Conservation (phyloP, 2,888 invertebrate genomes). For the Mythimna loreyi region DNA sequence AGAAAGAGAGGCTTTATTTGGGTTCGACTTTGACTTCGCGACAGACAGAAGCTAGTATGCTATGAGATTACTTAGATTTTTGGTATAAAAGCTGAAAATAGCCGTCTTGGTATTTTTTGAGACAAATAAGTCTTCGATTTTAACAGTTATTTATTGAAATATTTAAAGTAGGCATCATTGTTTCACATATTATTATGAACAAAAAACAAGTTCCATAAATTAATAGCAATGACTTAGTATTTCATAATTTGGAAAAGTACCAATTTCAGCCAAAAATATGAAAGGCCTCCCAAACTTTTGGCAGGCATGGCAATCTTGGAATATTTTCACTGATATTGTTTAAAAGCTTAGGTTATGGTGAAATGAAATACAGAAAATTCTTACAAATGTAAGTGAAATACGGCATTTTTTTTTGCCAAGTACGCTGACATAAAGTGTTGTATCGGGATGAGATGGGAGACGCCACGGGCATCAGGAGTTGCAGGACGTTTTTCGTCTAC, state of each 20-base stretch:
- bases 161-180: slow-evolving; percentile 4
- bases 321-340: slow-evolving; percentile 39
- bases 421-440: neutral
- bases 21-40: no score
- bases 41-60: no score
- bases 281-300: slow-evolving; percentile 28
- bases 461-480: no score
- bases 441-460: no score
- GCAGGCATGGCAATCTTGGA: slow-evolving; percentile 49
- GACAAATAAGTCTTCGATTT: neutral
- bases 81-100: neutral
- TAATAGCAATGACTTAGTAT: slow-evolving; percentile 44
- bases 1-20: no score
- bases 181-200: slow-evolving; percentile 33
- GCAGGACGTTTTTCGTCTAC: no score
- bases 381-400: neutral
- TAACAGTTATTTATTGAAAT: slow-evolving; percentile 3
- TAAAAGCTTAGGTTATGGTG: slow-evolving; percentile 10
- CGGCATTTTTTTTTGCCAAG: slow-evolving; percentile 13
- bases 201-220: slow-evolving; percentile 44
- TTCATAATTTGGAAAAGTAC: slow-evolving; percentile 58
- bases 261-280: slow-evolving; percentile 53
- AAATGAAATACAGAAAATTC: slow-evolving; percentile 12
- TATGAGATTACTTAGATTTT: neutral
- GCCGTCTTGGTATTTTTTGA: neutral